Conservation (phyloP, 2,113 vertebrate species). For the Phylloscopus trochilus region DNA sequence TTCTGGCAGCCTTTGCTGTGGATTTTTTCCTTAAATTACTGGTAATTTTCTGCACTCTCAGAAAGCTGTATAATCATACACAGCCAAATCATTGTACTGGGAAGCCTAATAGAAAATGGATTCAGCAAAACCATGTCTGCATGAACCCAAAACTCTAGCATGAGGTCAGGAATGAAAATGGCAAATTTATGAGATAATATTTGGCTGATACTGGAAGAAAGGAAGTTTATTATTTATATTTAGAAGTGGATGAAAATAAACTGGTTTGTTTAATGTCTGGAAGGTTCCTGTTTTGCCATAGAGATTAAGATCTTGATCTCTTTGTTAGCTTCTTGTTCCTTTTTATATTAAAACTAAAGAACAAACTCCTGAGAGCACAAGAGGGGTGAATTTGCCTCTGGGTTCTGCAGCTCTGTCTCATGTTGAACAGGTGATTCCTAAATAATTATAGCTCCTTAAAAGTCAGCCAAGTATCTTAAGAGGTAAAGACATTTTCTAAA, state of each 20-base stretch:
- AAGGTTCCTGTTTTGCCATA: background rate
- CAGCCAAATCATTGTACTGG: slow-evolving; percentile 55
- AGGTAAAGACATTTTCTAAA: background rate
- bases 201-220: background rate
- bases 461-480: background rate
- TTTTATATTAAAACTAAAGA: background rate
- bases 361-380: background rate
- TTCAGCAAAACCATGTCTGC: slow-evolving; percentile 30
- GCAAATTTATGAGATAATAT: background rate
- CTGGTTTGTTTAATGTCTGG: background rate
- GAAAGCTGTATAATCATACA: slow-evolving; percentile 58
- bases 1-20: slow-evolving; percentile 47
- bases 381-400: background rate
- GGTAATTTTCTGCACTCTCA: slow-evolving; percentile 59
- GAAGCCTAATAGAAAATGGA: slow-evolving; percentile 55
- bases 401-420: background rate
- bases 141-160: background rate
- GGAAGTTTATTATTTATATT: background rate
- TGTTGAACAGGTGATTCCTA: background rate
- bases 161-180: slow-evolving; percentile 30
- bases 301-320: background rate
- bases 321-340: background rate
- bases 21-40: slow-evolving; percentile 65
- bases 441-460: background rate
- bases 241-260: background rate